Evolutionary conservation across 2,888 invertebrate species (phyloP), one percentile per base, ranked within the genome.

Genomic region (Amblyteles armatorius): DNA sequence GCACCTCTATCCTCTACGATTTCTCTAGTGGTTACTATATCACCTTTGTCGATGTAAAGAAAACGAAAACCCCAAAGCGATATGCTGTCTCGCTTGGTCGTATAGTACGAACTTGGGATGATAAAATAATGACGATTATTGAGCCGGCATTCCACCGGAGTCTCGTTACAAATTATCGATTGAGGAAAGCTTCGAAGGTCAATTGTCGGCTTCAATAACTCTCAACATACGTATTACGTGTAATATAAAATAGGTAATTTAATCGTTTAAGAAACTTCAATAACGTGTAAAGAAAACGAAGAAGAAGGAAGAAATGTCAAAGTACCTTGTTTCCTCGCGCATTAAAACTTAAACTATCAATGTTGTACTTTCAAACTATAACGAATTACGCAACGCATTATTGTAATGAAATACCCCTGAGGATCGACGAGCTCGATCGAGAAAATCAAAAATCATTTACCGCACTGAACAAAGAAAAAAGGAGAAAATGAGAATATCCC

Each of bases 351-450:
- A 65, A 63, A 50, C 65, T 80, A 80, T 84, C 69, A 77, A 80
- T 84, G 79, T 84, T 84, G 76, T 80, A 80, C 79, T 76, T 71
- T 83, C 55, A 60, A 60, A 78, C 68, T 44, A 33, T 69, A 78
- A 22, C 55, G 55, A 77, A 55, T 67, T 55, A 68, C 52, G 68
- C 55, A 55, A 68, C 26, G 55, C 55, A 68, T 57, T 52, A 55
- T 40, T 48, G 44, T 13, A 19, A 29, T 13, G 44, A 68, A 57
- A 50, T 72, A 19, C 50, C 69, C 63, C 40, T 72, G 52, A 60
- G 36, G 72, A 36, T 19, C 36, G 55, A 29, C 55, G 19, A 55
- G 19, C 13, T 50, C 72, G 33, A 22, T 33, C 16, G 55, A 55
- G 48, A 71, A 11, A 79, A 79, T 63, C 63, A 26, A 36, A 79